Base-by-base conservation (phyloP, 2,888 invertebrate genomes). In the Sepiola atlantica region DNA sequence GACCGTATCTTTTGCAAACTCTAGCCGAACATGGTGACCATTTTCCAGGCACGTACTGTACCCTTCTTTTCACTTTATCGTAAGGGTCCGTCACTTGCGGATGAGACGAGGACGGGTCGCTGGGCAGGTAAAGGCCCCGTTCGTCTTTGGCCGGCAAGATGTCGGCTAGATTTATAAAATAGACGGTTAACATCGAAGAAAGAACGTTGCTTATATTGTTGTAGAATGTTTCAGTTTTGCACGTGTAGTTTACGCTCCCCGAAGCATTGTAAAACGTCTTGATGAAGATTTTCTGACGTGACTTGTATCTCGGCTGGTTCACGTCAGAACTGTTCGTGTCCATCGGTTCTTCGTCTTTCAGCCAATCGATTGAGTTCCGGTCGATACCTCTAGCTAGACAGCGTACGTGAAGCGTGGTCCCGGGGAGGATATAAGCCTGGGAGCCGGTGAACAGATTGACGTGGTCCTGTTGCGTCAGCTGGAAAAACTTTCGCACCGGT, bases 191-290 rank as follows among this genome's bases (percentile, higher is more conserved):
- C 94, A 95, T 96, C 10, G 96, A 96, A 91, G 95, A 95, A 57
- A 96, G 94, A 16, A 95, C 94, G 24, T 96, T 96, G 55, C 61
- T 93, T 32, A 61, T 18, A 55, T 92, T 92, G 20, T 92, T 92
- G 92, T 92, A 35, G 28, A 92, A 18, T 28, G 55, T 92, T 28
- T 92, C 55, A 45, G 96, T 96, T 55, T 96, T 95, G 94, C 97
- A 97, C 35, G 96, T 96, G 95, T 97, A 97, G 14, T 95, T 95
- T 20, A 96, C 97, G 28, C 95, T 95, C 94, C 97, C 97, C 55
- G 95, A 94, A 8, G 24, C 54, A 24, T 45, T 92, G 3, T 45
- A 92, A 45, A 28, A 45, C 55, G 92, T 92, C 92, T 24, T 45
- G 55, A 92, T 55, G 28, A n/a, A n/a, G 32, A 92, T 92, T 55